A percentile compares a stretch with the other conserved stretches of the same genome.
Conservation (phyloP, 2,797 vertebrate genomes). For the Scolopax bukidnonensis region DNA sequence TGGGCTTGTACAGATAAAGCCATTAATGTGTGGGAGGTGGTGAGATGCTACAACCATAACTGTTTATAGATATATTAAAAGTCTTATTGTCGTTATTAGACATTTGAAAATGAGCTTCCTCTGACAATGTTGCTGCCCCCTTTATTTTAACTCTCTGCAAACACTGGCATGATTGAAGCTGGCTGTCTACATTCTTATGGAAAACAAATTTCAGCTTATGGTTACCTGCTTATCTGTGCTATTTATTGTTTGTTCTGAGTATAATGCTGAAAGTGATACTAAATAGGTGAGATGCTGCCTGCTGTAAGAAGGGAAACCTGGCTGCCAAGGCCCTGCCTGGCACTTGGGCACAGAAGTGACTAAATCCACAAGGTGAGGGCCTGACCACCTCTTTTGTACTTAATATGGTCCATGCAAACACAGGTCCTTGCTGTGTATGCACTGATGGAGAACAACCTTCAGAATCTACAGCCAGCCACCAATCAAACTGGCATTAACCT, state of each 20-base stretch:
- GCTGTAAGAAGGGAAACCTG: background rate
- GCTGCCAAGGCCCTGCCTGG: background rate
- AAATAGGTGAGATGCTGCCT: background rate
- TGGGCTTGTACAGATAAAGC: background rate
- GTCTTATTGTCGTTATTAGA: background rate
- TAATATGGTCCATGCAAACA: background rate
- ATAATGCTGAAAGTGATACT: background rate
- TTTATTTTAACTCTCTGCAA: background rate
- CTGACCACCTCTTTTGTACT: background rate
- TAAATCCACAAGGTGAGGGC: constrained; percentile 26
- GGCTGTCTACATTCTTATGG: background rate
- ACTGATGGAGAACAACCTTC: constrained; percentile 40
- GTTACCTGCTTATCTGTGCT: background rate
- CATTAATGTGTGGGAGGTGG: background rate
- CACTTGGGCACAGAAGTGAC: background rate
- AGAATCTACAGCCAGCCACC: constrained; percentile 14
- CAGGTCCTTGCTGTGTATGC: background rate
- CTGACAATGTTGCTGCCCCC: background rate
- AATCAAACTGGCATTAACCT: constrained; percentile 56
- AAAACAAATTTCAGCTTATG: background rate
- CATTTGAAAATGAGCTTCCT: background rate
- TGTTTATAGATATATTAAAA: background rate
- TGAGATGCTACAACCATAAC: background rate
- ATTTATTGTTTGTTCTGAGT: background rate
- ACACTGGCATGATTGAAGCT: background rate